A percentile compares a stretch with the other conserved stretches of the same genome.
These are phyloP conservation scores for Hydrotaea diabolus DNA, from an alignment of 2,888 invertebrate genomes.

Conservation along the genomic window DNA sequence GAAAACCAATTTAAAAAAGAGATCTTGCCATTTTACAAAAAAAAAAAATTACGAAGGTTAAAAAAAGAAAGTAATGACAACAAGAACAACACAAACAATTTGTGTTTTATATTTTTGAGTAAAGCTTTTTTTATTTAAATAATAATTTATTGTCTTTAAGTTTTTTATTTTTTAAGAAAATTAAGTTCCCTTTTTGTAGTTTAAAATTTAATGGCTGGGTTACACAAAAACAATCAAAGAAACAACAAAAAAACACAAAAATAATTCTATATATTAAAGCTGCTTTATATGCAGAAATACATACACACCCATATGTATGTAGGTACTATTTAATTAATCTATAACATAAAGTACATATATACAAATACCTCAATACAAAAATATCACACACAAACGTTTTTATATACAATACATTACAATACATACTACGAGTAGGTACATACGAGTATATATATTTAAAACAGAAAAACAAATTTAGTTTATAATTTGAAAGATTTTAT, in stretches of 20 bases:
- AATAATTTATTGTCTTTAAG: constrained; percentile 18
- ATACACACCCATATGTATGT: not conserved
- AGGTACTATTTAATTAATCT: no score
- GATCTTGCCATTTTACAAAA: constrained; percentile 45
- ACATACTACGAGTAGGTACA: not conserved
- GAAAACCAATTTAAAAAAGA: not conserved
- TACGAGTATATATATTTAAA: constrained; percentile 50
- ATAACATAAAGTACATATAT: constrained; percentile 31
- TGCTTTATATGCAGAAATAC: not conserved
- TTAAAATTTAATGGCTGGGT: constrained; percentile 66
- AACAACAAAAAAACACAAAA: constrained; percentile 28
- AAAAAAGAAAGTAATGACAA: not conserved
- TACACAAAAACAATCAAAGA: constrained; percentile 17
- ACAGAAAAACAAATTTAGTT: constrained; percentile 44
- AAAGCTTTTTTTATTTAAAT: constrained; percentile 16
- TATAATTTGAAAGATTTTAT: not conserved
- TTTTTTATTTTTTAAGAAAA: constrained; percentile 21
- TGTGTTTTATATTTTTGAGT: not conserved
- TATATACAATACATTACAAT: constrained; percentile 49
- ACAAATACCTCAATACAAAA: constrained; percentile 64
- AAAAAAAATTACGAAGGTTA: not conserved
- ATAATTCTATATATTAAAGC: constrained; percentile 33
- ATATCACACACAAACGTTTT: constrained; percentile 64
- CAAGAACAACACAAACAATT: not conserved
- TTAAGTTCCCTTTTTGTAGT: constrained; percentile 71